Evolutionary conservation across 2,113 vertebrate genomes (phyloP).

Genomic region (Callipepla squamata): DNA sequence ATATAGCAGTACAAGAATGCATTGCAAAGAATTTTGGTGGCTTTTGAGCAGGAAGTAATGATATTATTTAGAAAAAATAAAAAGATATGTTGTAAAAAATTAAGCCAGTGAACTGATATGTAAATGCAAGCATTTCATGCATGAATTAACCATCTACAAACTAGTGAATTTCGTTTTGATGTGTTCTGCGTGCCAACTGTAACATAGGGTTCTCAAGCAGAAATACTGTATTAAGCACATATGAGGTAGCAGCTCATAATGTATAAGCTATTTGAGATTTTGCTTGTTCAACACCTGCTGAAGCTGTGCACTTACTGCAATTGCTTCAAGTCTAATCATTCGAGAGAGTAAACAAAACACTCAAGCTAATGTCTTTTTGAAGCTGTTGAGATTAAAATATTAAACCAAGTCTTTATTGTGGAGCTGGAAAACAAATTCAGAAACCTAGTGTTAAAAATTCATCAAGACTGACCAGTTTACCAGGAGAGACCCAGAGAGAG

Average conservation of each 20-base stretch:
- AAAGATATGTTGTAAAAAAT: constrained; percentile 1
- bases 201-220: neutral
- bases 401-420: neutral
- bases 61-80: neutral
- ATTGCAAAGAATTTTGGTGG: neutral
- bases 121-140: constrained; percentile 5
- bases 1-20: neutral
- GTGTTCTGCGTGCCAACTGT: neutral
- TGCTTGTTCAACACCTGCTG: neutral
- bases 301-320: neutral
- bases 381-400: neutral
- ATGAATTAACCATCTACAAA: constrained; percentile 36
- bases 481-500: neutral
- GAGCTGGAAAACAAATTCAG: neutral
- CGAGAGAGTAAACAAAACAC: neutral
- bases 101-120: neutral
- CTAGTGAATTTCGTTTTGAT: neutral
- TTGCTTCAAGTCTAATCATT: neutral
- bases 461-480: neutral
- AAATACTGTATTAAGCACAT: neutral
- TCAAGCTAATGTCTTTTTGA: neutral
- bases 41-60: neutral
- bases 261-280: neutral
- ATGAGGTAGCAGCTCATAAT: neutral
- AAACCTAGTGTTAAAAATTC: neutral